phyloP scores from a whole-genome alignment of 2,888 invertebrate species.

The Erpobdella octoculata region DNA sequence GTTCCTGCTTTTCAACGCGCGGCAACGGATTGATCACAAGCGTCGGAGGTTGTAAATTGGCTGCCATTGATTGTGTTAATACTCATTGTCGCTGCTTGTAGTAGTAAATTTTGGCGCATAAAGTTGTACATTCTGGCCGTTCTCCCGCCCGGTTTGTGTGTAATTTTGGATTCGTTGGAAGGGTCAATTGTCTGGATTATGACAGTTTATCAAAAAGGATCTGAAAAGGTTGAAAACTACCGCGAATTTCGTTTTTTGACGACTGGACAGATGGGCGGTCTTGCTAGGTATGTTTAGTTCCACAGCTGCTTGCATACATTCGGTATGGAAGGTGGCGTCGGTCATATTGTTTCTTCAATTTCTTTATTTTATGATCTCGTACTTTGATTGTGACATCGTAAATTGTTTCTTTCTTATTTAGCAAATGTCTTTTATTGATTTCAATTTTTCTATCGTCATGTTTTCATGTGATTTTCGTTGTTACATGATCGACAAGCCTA shows the following conservation, averaged over 20 bases:
- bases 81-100: slow-evolving; percentile 27
- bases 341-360: not conserved
- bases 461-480: not conserved
- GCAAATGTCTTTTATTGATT: not conserved
- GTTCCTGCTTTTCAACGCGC: slow-evolving; percentile 6
- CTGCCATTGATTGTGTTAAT: slow-evolving; percentile 15
- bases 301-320: slow-evolving; percentile 26
- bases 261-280: slow-evolving; percentile 27
- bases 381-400: not conserved
- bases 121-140: not conserved
- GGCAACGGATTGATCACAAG: slow-evolving; percentile 20
- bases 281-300: slow-evolving; percentile 27
- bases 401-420: not conserved
- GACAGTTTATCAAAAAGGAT: slow-evolving; percentile 12
- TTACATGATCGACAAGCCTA: slow-evolving; percentile 21
- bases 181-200: slow-evolving; percentile 3
- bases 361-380: not conserved
- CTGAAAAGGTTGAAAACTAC: slow-evolving; percentile 15
- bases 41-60: slow-evolving; percentile 6
- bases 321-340: not conserved
- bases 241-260: slow-evolving; percentile 16
- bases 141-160: not conserved
- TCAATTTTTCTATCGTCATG: not conserved
- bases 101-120: not conserved
- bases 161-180: not conserved